Evolutionary conservation across 2,888 invertebrate species (phyloP).

Genomic region (Agrilus cyanescens): DNA sequence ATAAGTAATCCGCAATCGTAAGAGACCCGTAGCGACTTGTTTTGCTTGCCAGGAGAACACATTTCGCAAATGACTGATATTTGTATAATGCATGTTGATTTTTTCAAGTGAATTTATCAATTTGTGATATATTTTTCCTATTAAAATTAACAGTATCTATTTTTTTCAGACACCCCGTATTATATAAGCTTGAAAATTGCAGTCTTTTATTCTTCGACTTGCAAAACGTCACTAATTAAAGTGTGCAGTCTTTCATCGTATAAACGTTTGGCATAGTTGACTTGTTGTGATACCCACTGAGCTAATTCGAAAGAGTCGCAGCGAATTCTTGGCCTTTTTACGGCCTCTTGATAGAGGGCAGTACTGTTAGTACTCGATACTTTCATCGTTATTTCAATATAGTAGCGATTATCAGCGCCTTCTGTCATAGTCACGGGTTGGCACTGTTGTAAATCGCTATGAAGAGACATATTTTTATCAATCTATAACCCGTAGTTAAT

Average conservation of each 20-base stretch:
- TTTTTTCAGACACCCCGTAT: too few species aligned
- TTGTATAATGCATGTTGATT: too few species aligned
- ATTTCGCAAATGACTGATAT: too few species aligned
- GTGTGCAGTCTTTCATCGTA: constrained; percentile 73
- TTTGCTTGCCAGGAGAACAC: too few species aligned
- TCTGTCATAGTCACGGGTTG: constrained; percentile 42
- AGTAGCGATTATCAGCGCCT: constrained; percentile 39
- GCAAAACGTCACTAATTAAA: constrained; percentile 27
- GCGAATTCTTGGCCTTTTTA: constrained; percentile 63
- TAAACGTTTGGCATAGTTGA: constrained; percentile 79
- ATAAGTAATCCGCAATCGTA: too few species aligned
- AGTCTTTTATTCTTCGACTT: not conserved
- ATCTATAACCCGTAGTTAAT: too few species aligned
- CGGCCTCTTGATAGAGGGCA: constrained; percentile 39
- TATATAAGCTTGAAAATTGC: too few species aligned
- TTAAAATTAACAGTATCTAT: too few species aligned
- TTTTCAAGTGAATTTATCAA: too few species aligned
- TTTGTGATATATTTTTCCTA: too few species aligned
- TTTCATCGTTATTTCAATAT: constrained; percentile 58
- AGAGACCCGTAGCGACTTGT: too few species aligned
- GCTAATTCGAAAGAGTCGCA: constrained; percentile 64
- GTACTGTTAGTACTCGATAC: constrained; percentile 38
- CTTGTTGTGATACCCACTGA: constrained; percentile 61
- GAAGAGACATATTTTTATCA: constrained; percentile 11
- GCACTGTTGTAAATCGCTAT: constrained; percentile 54